Percentiles rank a stretch among this genome's conserved stretches.
Conservation (phyloP, 2,113 vertebrate genomes). For the Elaphurus davidianus region DNA sequence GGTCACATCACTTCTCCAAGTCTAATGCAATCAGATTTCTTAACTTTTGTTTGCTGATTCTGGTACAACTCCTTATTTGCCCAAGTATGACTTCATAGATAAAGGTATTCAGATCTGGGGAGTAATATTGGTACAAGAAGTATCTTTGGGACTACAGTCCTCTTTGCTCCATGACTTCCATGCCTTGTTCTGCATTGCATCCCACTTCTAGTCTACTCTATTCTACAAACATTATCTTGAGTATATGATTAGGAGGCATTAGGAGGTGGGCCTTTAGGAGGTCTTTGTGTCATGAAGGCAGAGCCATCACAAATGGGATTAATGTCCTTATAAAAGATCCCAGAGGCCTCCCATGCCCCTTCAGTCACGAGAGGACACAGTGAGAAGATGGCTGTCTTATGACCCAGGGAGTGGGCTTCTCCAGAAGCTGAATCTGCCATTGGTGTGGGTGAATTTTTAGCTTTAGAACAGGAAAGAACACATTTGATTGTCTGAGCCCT, state of each 20-base stretch:
- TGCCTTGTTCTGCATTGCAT: neutral
- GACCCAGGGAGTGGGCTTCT: neutral
- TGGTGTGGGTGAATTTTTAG: neutral
- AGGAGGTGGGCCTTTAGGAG: neutral
- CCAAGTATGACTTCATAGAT: neutral
- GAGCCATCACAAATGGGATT: neutral
- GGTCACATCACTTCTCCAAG: neutral
- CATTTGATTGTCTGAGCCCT: neutral
- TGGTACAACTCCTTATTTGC: neutral
- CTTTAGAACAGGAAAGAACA: slow-evolving; percentile 5
- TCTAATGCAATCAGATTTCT: neutral
- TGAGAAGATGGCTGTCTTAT: neutral
- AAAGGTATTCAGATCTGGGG: neutral
- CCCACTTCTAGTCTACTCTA: neutral
- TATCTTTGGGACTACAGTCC: neutral
- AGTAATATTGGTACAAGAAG: neutral
- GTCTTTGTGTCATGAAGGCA: neutral
- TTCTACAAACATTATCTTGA: neutral
- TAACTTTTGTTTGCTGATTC: neutral
- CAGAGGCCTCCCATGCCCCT: no score
- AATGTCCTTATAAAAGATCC: neutral
- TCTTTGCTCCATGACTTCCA: neutral
- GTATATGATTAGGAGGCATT: neutral
- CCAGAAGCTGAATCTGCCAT: neutral
- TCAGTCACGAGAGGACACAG: neutral